Percentiles rank a stretch among this genome's conserved stretches.
Evolutionary conservation across 2,888 invertebrate genomes (phyloP).

Genomic region (Elgonia sp.): DNA sequence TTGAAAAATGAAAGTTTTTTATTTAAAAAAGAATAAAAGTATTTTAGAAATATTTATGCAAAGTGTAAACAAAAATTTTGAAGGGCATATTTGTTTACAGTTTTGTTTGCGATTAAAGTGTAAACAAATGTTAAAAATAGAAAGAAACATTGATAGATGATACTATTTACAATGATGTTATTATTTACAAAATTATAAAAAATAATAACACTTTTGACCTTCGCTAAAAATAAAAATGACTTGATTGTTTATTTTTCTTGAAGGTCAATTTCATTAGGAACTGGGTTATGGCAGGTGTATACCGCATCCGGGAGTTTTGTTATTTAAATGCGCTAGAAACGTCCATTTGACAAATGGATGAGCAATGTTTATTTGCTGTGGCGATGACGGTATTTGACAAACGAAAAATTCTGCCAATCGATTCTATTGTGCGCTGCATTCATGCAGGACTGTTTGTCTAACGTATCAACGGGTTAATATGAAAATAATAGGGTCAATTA

Average conservation of each 20-base stretch:
- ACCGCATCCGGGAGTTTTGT: conserved; percentile 18
- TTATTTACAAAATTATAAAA: too few species aligned
- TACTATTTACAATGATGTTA: too few species aligned
- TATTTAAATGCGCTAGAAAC: conserved; percentile 31
- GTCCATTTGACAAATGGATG: conserved; percentile 25
- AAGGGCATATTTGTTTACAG: too few species aligned
- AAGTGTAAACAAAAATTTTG: too few species aligned
- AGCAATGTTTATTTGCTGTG: conserved; percentile 18
- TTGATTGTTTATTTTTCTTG: too few species aligned
- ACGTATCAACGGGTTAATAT: neutral
- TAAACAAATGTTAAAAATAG: too few species aligned
- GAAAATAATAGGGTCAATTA: conserved; percentile 17
- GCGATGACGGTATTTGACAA: neutral
- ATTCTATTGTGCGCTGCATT: neutral
- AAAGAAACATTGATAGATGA: too few species aligned
- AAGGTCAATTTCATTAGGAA: conserved; percentile 22
- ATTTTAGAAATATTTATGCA: too few species aligned
- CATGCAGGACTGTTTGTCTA: neutral
- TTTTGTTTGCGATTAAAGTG: too few species aligned
- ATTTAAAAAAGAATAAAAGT: neutral
- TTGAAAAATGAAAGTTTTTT: neutral
- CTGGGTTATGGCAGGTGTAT: neutral
- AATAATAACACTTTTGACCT: too few species aligned
- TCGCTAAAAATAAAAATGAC: too few species aligned
- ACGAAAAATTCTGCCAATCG: conserved; percentile 17